Evolutionary conservation across 2,113 vertebrate species (phyloP), one percentile per base, ranked within the genome.

Genomic region (Rafetus swinhoei): DNA sequence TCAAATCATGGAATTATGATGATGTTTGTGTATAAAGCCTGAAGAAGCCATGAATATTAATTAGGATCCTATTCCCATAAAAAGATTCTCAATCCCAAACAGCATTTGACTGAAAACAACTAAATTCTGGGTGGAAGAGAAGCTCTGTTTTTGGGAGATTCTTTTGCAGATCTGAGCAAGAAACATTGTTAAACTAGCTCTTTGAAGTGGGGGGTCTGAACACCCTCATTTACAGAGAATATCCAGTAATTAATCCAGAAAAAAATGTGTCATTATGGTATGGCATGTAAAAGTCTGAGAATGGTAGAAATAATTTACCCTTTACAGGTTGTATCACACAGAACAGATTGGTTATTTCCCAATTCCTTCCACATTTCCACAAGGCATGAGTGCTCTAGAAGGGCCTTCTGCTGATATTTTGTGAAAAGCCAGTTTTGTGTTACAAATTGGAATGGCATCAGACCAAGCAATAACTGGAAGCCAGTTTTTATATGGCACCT

Each of bases 341-440:
- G 3, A 15, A 1, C 1, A 3, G 0, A 18, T 65, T 93, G 59
- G 19, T 84, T 35, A 39, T 35, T 69, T 50, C 14, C 16, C 45
- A 24, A 50, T 4, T 81, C 77, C 60, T 4, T 45, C n/a, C 32
- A 9, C 59, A 16, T n/a, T 74, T 53, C 59, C 84, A 62, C 27
- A 62, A 62, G 60, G 60, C 60, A 65, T 69, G 32, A 76, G 54
- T 32, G 13, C 2, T 84, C 7, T 22, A 69, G 13, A 91, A 56
- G n/a, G n/a, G 9, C 18, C 18, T 72, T 69, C 21, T 35, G 18
- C 8, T 15, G 19, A 72, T 72, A 24, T 65, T 24, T 59, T 85
- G 9, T 79, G 0, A 0, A 6, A 29, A 81, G 24, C 45, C 39
- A 2, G 29, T 60, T 32, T 25, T 86, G 45, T 12, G 5, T 0